Evolutionary conservation across 1,140 invertebrate genomes (phyloP), one percentile per base, ranked within the genome.

Genomic region (Drosophila prosaltans): DNA sequence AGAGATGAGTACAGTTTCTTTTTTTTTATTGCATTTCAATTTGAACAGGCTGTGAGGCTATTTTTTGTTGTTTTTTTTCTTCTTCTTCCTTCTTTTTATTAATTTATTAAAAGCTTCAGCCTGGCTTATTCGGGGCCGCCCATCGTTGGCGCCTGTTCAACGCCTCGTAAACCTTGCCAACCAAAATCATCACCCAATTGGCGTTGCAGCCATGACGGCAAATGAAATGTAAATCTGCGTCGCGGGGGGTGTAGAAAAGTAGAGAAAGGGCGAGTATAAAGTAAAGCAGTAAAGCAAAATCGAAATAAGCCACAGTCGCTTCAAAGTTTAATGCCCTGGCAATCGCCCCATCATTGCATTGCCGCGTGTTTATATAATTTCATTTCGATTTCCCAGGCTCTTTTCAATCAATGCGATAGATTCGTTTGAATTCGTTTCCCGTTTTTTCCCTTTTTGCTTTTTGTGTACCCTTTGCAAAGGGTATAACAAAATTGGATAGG

Each of bases 221-320:
- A 89, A 84, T 89, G 77, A 88, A 89, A 88, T 88, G 84, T 89
- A 88, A 88, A 88, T 89, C 84, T 73, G 54, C 65, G 68, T 30
- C 2, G 32, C 1, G 32, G 32, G 32, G 66, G 70, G 28, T 3
- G 7, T 7, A 30, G 9, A 26, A 48, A 64, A 51, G 32, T 36
- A 36, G 72, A 68, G 78, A 69, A 63, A 69, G 55, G 75, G 57
- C 66, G 66, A 66, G 74, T 59, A 68, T 51, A 51, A 65, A 72
- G 60, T 55, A 54, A 58, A 45, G 62, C 24, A 54, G 43, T 43
- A 54, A 45, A 69, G 45, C 21, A 54, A 26, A 59, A 62, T 54
- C 45, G 41, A 60, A 69, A 77, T 66, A 77, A 74, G 71, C 72
- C 74, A 70, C 69, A 61, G 65, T 39, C 64, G 60, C 45, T 69